Evolutionary conservation across 1,140 invertebrate species (phyloP).

Genomic region (Drosophila sechellia): DNA sequence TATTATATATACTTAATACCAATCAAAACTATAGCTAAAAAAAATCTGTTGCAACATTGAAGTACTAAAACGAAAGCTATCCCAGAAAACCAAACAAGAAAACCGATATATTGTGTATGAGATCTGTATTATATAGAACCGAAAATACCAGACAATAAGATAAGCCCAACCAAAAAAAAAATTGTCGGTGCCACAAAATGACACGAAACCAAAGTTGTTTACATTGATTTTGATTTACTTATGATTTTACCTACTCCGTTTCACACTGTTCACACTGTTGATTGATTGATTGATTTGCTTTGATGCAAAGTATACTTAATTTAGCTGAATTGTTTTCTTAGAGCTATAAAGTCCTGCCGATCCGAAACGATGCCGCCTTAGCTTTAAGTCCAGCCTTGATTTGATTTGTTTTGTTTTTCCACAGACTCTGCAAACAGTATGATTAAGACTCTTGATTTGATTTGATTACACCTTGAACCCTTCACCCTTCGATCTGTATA

Average conservation of each 20-base stretch:
- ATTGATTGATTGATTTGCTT: constrained; percentile 53
- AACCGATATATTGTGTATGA: constrained; percentile 38
- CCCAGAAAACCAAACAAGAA: constrained; percentile 18
- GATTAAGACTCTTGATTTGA: constrained; percentile 41
- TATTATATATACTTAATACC: constrained; percentile 17
- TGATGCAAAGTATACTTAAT: constrained; percentile 50
- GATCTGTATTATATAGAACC: constrained; percentile 67
- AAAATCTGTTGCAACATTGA: constrained; percentile 83
- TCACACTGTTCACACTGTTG: constrained; percentile 45
- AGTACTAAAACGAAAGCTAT: constrained; percentile 65
- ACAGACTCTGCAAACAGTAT: constrained; percentile 53
- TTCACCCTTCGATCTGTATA: constrained; percentile 26
- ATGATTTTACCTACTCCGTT: constrained; percentile 52
- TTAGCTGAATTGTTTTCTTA: constrained; percentile 54
- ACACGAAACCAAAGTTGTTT: constrained; percentile 62
- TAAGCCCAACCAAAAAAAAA: constrained; percentile 54
- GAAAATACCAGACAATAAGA: constrained; percentile 29
- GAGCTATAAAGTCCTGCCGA: constrained; percentile 49
- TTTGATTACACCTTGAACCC: constrained; percentile 12
- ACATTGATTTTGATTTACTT: constrained; percentile 64
- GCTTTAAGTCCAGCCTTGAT: constrained; percentile 70
- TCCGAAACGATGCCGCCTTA: constrained; percentile 50
- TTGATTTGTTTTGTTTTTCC: constrained; percentile 57
- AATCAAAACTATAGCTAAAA: constrained; percentile 49
- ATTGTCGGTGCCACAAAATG: constrained; percentile 56